phyloP scores from a whole-genome alignment of 64 coral and sea anemone genomes.

The Dendronephthya gigantea region DNA sequence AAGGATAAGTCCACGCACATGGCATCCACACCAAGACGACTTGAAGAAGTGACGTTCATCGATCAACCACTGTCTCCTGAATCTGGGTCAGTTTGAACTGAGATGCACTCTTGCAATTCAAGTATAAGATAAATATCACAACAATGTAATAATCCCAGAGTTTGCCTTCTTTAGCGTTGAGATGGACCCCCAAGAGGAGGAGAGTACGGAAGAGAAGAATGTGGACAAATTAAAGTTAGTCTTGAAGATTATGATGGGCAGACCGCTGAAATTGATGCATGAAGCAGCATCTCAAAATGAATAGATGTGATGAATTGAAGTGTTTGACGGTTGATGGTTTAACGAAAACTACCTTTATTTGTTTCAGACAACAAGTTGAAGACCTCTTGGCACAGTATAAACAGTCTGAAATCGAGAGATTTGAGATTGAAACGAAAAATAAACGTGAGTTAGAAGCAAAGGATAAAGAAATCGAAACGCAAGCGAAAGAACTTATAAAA shows the following conservation, averaged over 20 bases:
- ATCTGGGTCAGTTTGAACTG: not conserved
- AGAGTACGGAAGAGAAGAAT: slow-evolving; percentile 13
- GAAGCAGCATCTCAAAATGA: too few species aligned
- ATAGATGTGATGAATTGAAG: too few species aligned
- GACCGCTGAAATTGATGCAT: too few species aligned
- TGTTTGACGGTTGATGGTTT: too few species aligned
- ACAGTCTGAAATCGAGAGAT: slow-evolving; percentile 59
- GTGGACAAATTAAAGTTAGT: slow-evolving; percentile 59
- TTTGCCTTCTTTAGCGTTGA: slow-evolving; percentile 45
- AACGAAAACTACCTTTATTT: not conserved
- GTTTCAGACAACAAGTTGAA: slow-evolving; percentile 45
- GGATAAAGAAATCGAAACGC: slow-evolving; percentile 72
- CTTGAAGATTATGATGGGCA: too few species aligned
- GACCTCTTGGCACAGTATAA: slow-evolving; percentile 78
- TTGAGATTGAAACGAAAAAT: slow-evolving; percentile 66
- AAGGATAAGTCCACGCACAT: not conserved
- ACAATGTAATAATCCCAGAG: not conserved
- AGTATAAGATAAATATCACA: too few species aligned
- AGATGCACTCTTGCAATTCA: too few species aligned
- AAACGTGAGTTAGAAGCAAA: slow-evolving; percentile 65
- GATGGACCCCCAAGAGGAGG: slow-evolving; percentile 46
- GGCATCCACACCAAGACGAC: not conserved
- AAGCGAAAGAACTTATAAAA: slow-evolving; percentile 55
- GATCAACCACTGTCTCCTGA: not conserved
- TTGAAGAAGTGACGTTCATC: not conserved